Percentiles rank a stretch among this genome's conserved stretches.
These are phyloP conservation scores for Chinchilla lanigera DNA, from an alignment of 2,113 vertebrate genomes.

Conservation along the genomic window DNA sequence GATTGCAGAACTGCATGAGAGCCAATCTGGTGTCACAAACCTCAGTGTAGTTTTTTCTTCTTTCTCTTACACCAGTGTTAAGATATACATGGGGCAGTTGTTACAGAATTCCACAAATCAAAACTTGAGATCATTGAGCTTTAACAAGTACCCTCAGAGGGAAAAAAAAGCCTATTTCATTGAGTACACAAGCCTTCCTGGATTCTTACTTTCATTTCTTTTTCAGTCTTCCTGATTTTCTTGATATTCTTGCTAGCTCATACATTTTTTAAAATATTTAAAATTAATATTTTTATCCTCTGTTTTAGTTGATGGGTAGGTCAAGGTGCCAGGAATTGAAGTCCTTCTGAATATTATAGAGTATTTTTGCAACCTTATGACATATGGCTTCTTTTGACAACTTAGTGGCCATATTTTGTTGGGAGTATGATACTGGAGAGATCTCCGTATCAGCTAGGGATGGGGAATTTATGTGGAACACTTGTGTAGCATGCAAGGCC, in stretches of 20 bases:
- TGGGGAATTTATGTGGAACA: not conserved
- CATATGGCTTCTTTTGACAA: not conserved
- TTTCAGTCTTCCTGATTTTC: not conserved
- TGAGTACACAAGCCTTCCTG: not conserved
- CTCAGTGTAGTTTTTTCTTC: not conserved
- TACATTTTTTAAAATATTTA: not conserved
- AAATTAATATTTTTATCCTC: not conserved
- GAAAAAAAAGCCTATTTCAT: not conserved
- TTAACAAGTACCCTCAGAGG: not conserved
- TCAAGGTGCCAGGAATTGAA: not conserved
- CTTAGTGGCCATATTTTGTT: not conserved
- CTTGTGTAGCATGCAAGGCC: not conserved
- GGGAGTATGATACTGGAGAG: not conserved
- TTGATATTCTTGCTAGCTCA: not conserved
- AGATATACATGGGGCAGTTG: not conserved
- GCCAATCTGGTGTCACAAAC: not conserved
- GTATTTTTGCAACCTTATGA: not conserved
- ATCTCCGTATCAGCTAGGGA: not conserved
- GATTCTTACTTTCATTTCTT: not conserved
- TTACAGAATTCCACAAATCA: not conserved
- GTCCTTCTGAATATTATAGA: not conserved
- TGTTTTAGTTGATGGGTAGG: not conserved
- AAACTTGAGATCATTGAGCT: not conserved
- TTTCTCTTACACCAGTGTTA: not conserved
- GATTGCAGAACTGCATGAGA: not conserved